Conservation (phyloP, 2,888 invertebrate species). For the Crioceris asparagi region DNA sequence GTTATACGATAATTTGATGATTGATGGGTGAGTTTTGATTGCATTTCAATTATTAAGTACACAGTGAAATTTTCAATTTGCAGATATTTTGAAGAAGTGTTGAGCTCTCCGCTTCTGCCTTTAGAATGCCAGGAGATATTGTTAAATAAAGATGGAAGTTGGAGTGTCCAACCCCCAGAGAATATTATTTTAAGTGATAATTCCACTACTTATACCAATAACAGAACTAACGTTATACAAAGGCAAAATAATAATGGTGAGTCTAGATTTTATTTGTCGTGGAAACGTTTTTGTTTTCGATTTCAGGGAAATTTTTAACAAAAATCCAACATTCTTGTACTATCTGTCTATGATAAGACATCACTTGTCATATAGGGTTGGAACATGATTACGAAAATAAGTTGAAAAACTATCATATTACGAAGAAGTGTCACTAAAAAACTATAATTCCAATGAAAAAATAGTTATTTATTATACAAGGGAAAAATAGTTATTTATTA, state of each 20-base stretch:
- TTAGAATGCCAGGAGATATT: constrained; percentile 72
- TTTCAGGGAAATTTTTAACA: background rate
- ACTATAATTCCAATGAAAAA: too few species aligned
- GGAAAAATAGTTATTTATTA: too few species aligned
- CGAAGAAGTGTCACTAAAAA: too few species aligned
- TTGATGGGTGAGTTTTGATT: constrained; percentile 69
- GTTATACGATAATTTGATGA: constrained; percentile 80
- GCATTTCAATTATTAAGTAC: background rate
- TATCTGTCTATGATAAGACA: too few species aligned
- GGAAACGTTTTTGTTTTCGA: background rate
- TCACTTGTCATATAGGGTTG: too few species aligned
- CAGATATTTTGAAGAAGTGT: constrained; percentile 75
- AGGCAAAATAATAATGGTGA: constrained; percentile 68
- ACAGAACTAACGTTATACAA: constrained; percentile 38
- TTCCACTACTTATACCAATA: constrained; percentile 29
- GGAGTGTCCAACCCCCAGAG: constrained; percentile 58
- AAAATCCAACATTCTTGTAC: background rate
- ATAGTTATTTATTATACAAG: too few species aligned
- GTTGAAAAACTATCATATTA: too few species aligned
- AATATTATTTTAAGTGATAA: constrained; percentile 47
- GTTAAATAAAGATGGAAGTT: constrained; percentile 71
- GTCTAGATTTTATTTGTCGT: constrained; percentile 42
- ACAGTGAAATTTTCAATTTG: constrained; percentile 9
- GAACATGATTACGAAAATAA: too few species aligned
- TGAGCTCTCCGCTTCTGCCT: constrained; percentile 56